Conservation (phyloP, 2,113 vertebrate genomes). For the Phocoena phocoena region DNA sequence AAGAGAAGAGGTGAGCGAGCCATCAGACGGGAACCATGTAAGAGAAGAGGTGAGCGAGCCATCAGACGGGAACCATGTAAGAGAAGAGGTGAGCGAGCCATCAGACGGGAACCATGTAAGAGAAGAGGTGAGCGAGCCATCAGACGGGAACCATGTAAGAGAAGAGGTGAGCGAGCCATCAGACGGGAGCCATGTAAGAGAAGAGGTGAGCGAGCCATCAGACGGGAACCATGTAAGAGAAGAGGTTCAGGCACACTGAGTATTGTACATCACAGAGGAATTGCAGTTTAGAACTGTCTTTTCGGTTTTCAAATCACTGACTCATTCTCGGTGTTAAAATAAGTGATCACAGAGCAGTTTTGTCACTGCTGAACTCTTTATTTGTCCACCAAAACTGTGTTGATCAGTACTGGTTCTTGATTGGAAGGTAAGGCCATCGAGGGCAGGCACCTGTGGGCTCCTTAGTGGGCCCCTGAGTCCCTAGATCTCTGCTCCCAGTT, state of each 20-base stretch:
- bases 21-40: no score
- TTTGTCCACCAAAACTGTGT: not conserved
- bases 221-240: not conserved
- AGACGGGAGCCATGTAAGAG: not conserved
- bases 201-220: not conserved
- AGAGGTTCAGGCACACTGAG: not conserved
- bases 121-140: not conserved
- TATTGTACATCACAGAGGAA: rapidly evolving
- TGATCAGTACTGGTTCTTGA: not conserved
- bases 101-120: not conserved
- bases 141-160: not conserved
- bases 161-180: not conserved
- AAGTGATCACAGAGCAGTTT: not conserved
- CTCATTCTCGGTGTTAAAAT: not conserved
- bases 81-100: not conserved
- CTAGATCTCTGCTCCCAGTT: not conserved
- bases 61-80: not conserved
- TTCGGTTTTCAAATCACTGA: not conserved
- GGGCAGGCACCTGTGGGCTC: not conserved
- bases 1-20: not conserved
- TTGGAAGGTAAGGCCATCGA: not conserved
- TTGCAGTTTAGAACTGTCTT: not conserved
- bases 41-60: not conserved
- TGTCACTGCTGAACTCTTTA: no score
- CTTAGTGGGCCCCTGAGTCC: not conserved